Percentiles rank a stretch among this genome's conserved stretches.
Evolutionary conservation across 2,797 vertebrate genomes (phyloP).

Genomic region (Nannoperca australis): DNA sequence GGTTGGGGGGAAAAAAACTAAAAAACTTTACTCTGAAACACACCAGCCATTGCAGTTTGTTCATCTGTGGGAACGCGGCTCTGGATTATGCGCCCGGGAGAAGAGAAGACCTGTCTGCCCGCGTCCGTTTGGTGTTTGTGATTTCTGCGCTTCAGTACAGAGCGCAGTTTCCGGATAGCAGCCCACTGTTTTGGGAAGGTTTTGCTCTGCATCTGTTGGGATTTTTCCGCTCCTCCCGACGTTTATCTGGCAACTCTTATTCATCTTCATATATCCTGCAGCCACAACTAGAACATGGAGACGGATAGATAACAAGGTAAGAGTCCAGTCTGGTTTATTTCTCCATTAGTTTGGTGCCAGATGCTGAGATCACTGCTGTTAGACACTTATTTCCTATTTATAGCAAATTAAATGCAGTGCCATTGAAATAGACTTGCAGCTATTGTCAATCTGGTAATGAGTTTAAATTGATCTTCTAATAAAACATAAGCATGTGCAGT

Average conservation of each 20-base stretch:
- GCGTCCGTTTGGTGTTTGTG: slow-evolving; percentile 36
- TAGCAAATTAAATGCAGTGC: neutral
- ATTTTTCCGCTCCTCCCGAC: slow-evolving; percentile 49
- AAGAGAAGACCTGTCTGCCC: slow-evolving; percentile 31
- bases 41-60: slow-evolving; percentile 22
- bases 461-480: neutral
- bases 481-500: slow-evolving; percentile 28
- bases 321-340: neutral
- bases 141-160: slow-evolving; percentile 60
- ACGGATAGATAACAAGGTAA: slow-evolving; percentile 81
- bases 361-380: slow-evolving; percentile 3
- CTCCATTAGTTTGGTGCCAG: slow-evolving; percentile 17
- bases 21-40: slow-evolving; percentile 77
- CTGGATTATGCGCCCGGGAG: slow-evolving; percentile 71
- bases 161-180: slow-evolving; percentile 83
- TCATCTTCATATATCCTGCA: slow-evolving; percentile 44
- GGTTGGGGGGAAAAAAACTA: no score
- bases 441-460: neutral
- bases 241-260: slow-evolving; percentile 30
- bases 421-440: neutral
- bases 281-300: slow-evolving; percentile 72
- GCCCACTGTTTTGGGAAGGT: slow-evolving; percentile 57
- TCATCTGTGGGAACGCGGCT: slow-evolving; percentile 14
- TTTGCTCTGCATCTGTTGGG: slow-evolving; percentile 60
- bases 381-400: slow-evolving; percentile 50